Evolutionary conservation across 2,797 vertebrate genomes (phyloP), one percentile per base, ranked within the genome.

Genomic region (Gadopsis bispinosus): DNA sequence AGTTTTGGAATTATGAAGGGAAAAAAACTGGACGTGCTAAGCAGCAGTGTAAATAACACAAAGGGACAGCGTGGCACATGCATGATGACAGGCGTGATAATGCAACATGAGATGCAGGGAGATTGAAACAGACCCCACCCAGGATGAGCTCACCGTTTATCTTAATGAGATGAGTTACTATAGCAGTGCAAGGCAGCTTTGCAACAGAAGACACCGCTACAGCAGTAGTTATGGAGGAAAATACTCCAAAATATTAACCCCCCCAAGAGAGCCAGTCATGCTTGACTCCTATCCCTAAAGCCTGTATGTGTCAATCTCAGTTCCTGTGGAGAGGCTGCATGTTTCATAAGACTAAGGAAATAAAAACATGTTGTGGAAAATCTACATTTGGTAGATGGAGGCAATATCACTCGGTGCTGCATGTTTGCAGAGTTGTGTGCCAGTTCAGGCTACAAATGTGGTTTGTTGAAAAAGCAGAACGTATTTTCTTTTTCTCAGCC

Each of bases 331-430:
- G 82, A 85, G 53, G 81, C 85, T 83, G 78, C 70, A 61, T 82
- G 87, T 90, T 90, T 87, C 78, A 86, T 79, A 91, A 90, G 84
- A 90, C 84, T 83, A 84, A 77, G 71, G 89, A 92, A 91, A 90
- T 92, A 88, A 89, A 90, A 89, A 93, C 85, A 92, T 88, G 86
- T 88, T 89, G 89, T 80, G 83, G 79, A 91, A 93, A 92, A 92
- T 85, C 85, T 88, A 91, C 92, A 93, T 93, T 91, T 89, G 85
- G 88, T 86, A 84, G 85, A 94, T 74, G 85, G 87, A 89, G 84
- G 83, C 73, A 67, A 92, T 86, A 86, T 91, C 88, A 84, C 79
- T 92, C 83, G 69, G 79, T 80, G 84, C 84, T 79, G 69, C 82
- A 69, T 91, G 88, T 93, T 92, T 90, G 85, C 86, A 70, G 89